phyloP scores from a whole-genome alignment of 2,113 vertebrate genomes.

The Carassius carassius region DNA sequence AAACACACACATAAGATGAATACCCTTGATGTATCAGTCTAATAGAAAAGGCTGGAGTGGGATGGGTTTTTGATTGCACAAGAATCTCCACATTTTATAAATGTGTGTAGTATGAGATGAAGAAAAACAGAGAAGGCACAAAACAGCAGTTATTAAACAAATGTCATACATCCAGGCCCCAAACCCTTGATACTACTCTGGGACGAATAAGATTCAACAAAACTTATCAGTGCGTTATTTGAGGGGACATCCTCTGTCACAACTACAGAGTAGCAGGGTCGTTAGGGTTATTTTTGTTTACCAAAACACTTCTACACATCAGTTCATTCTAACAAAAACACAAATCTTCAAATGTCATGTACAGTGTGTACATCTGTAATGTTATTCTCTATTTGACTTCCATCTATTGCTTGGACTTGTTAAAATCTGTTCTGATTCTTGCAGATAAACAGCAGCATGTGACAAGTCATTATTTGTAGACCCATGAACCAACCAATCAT shows the following conservation, averaged over 20 bases:
- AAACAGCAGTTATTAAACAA: background rate
- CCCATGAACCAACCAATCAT: slow-evolving; percentile 32
- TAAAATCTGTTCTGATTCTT: slow-evolving; percentile 35
- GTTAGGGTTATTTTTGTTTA: background rate
- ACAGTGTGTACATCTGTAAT: background rate
- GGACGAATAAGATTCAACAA: background rate
- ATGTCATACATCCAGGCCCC: background rate
- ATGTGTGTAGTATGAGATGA: background rate
- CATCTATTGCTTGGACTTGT: slow-evolving; percentile 26
- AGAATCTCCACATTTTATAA: background rate
- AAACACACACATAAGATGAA: background rate
- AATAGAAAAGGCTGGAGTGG: background rate
- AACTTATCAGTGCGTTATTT: background rate
- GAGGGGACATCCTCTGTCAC: background rate
- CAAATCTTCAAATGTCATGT: slow-evolving; percentile 5
- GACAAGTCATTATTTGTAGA: slow-evolving; percentile 33
- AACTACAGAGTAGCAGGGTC: background rate
- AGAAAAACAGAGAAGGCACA: background rate
- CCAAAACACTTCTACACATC: background rate
- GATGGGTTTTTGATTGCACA: background rate
- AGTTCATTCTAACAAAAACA: background rate
- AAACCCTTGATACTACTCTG: background rate
- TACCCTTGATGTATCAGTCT: background rate
- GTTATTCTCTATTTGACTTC: background rate
- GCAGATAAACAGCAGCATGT: slow-evolving; percentile 43